Base-by-base conservation (phyloP, 2,888 invertebrate species). In the Andrena hattorfiana region DNA sequence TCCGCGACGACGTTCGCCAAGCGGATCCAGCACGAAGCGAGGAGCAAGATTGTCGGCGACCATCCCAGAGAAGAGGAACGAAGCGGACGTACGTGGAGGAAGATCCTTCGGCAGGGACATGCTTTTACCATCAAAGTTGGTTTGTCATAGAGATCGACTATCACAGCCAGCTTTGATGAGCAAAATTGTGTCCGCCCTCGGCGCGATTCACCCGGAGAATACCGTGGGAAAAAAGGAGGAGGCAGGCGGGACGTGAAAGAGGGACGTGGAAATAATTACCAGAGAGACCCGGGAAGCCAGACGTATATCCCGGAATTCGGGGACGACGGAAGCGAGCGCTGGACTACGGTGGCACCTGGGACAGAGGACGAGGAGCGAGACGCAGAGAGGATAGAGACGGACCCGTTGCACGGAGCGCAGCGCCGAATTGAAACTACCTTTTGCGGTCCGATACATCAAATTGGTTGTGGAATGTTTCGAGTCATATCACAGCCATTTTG, bases 401-500 rank as follows among this genome's bases (percentile, higher is more conserved):
- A 68, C 54, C 54, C 28, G 20, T 49, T n/a, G 35, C 63, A 60
- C 56, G 56, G 68, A 63, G 26, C 26, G 62, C 28, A 42, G 64
- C 42, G 60, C 10, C 70, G 82, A 80, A 74, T 84, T 64, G 67
- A 81, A 81, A 78, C 84, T 85, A 89, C 79, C 85, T 92, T 93
- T 93, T 95, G 95, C 94, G 95, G 95, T 95, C 96, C 95, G 95
- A 95, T 95, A 96, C 96, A 96, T 97, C 97, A 97, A 98, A 97
- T 96, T 96, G 97, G 97, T 96, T 96, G 98, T 97, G 98, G 97
- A 97, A 96, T 97, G 94, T 94, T 94, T 93, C 89, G 89, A 93
- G 92, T 96, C 98, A 97, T 98, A 98, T 98, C 98, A 98, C 98
- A 98, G 98, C 98, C 98, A 98, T 97, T 98, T 98, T 98, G 98